These are phyloP conservation scores for Achroia grisella DNA, from an alignment of 1,140 invertebrate species.

Conservation along the genomic window DNA sequence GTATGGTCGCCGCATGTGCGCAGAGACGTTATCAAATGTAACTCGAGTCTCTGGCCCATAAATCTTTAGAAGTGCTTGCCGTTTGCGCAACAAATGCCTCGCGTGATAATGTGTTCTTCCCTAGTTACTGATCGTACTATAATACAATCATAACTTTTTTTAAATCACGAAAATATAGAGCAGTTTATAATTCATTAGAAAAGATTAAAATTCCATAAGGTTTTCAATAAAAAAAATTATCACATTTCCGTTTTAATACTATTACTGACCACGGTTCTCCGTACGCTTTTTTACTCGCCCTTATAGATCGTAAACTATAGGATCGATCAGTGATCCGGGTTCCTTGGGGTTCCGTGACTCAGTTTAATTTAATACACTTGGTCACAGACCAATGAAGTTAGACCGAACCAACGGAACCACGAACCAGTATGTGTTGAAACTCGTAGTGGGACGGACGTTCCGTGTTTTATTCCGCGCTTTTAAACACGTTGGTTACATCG, in stretches of 20 bases:
- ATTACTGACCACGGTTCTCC: too few relatives aligned
- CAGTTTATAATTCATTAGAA: background rate
- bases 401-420: slow-evolving; percentile 9
- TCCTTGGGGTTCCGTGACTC: slow-evolving; percentile 52
- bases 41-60: slow-evolving; percentile 53
- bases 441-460: slow-evolving; percentile 33
- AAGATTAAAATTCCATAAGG: too few relatives aligned
- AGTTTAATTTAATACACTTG: slow-evolving; percentile 39
- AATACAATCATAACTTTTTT: slow-evolving; percentile 4
- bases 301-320: slow-evolving; percentile 32
- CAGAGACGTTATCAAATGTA: slow-evolving; percentile 60
- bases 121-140: slow-evolving; percentile 20
- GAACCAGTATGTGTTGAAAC: slow-evolving; percentile 48
- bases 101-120: slow-evolving; percentile 28
- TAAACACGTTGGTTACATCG: slow-evolving; percentile 26
- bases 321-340: slow-evolving; percentile 38
- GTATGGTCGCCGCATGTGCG: slow-evolving; percentile 30
- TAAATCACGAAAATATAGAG: slow-evolving; percentile 1
- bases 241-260: too few relatives aligned
- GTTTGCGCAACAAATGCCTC: slow-evolving; percentile 55
- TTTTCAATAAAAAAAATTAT: too few relatives aligned
- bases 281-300: background rate
- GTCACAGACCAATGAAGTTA: slow-evolving; percentile 20
- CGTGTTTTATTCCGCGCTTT: slow-evolving; percentile 19
- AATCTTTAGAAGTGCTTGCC: slow-evolving; percentile 47